Conservation (phyloP, 2,797 vertebrate genomes). For the Iguana delicatissima region DNA sequence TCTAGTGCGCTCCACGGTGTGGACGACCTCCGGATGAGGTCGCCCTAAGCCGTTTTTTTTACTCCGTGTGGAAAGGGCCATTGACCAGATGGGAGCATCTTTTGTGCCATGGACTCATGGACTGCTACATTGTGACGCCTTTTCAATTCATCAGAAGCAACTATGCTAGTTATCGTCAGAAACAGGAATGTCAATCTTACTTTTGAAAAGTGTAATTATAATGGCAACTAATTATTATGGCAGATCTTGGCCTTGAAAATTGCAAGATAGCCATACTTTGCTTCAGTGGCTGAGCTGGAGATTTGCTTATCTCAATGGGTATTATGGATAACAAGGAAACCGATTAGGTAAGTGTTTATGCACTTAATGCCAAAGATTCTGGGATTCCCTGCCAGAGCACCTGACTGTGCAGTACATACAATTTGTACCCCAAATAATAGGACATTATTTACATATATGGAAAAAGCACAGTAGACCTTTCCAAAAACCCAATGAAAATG, state of each 20-base stretch:
- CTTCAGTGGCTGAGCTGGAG: background rate
- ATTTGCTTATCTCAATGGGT: background rate
- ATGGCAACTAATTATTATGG: background rate
- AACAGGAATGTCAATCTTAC: background rate
- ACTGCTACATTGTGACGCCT: no score
- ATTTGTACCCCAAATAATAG: background rate
- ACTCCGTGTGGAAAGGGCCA: no score
- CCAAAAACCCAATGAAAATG: constrained; percentile 11
- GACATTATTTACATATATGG: background rate
- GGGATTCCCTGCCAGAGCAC: constrained; percentile 15
- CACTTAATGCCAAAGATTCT: background rate
- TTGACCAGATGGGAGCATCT: background rate
- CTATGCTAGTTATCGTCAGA: background rate
- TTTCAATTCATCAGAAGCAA: background rate
- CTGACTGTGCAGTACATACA: background rate
- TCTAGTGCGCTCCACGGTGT: no score
- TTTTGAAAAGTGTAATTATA: background rate
- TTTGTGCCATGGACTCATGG: background rate
- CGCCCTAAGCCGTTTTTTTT: no score
- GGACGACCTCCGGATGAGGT: no score
- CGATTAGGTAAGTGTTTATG: background rate
- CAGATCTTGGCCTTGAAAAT: background rate
- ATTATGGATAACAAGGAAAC: background rate
- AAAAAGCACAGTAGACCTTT: background rate
- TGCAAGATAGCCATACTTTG: background rate